Evolutionary conservation across 2,113 vertebrate species (phyloP), one percentile per base, ranked within the genome.

Genomic region (Salvelinus fontinalis): DNA sequence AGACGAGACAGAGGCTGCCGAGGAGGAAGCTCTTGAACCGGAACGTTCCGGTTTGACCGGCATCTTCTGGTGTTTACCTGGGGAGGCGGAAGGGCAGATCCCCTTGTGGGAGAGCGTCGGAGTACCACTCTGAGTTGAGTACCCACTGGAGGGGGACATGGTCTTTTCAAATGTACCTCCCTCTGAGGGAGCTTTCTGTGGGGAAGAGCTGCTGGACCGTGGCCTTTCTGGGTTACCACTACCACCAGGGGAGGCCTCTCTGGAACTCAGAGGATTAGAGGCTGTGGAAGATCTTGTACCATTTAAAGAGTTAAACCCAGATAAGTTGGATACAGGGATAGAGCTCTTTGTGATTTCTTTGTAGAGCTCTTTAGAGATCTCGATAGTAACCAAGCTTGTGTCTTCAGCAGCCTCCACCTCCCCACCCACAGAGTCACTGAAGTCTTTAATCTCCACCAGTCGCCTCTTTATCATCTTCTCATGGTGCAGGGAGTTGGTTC

Each of bases 91-190:
- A 2, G 94, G 86, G 1, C 90, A 87, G 69, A 95, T 91, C 2
- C 91, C 94, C 90, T 95, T 98, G 44, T 94, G 80, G 49, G 94
- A 95, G 79, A 97, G 92, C 0, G 96, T 97, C 1, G 97, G 97
- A 0, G 97, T 99, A 51, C 96, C 97, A 20, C 97, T 99, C 90
- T 99, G 97, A 87, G 97, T 99, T 0, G 97, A 99, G 83, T 99
- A 99, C 22, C 97, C 97, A n/a, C 97, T 99, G 74, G 97, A 99
- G 2, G 97, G 97, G 18, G 97, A 99, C 85, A 98, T 92, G 31
- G 97, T 99, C 86, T 95, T 94, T 81, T 96, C 95, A 84, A 92
- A 93, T 78, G 89, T 93, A 31, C 76, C 88, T 4, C 77, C 86
- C 64, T 88, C 85, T 3, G 82, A 82, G 18, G 84, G 70, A 16